These are phyloP conservation scores for Sceloporus undulatus DNA, from an alignment of 2,113 vertebrate species.

Conservation along the genomic window DNA sequence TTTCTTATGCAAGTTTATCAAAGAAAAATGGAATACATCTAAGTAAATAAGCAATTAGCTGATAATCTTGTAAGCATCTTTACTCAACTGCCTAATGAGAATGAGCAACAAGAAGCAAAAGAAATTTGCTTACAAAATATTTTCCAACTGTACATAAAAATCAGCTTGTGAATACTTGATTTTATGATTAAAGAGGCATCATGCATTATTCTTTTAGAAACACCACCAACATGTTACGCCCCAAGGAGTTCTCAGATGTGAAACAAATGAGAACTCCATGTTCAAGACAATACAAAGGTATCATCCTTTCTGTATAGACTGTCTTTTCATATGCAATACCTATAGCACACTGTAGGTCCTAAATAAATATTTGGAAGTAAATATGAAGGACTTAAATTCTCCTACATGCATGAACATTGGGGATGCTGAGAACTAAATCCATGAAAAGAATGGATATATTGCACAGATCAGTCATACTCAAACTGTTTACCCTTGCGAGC, in stretches of 20 bases:
- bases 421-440: neutral
- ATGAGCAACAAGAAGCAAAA: neutral
- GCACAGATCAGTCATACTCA: neutral
- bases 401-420: neutral
- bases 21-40: neutral
- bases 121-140: conserved; percentile 1
- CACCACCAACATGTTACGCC: neutral
- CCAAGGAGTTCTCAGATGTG: neutral
- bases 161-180: neutral
- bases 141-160: neutral
- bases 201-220: neutral
- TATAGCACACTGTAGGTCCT: neutral
- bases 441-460: neutral
- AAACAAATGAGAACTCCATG: neutral
- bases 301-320: neutral
- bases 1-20: neutral
- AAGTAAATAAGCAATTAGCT: neutral
- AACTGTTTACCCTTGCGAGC: too few relatives aligned
- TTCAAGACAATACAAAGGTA: neutral
- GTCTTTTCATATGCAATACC: neutral
- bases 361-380: neutral
- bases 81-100: neutral
- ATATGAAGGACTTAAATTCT: neutral
- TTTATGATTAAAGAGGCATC: neutral
- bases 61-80: neutral